A percentile compares a stretch with the other conserved stretches of the same genome.
Conservation (phyloP, 2,113 vertebrate species). For the Limnothrissa miodon region DNA sequence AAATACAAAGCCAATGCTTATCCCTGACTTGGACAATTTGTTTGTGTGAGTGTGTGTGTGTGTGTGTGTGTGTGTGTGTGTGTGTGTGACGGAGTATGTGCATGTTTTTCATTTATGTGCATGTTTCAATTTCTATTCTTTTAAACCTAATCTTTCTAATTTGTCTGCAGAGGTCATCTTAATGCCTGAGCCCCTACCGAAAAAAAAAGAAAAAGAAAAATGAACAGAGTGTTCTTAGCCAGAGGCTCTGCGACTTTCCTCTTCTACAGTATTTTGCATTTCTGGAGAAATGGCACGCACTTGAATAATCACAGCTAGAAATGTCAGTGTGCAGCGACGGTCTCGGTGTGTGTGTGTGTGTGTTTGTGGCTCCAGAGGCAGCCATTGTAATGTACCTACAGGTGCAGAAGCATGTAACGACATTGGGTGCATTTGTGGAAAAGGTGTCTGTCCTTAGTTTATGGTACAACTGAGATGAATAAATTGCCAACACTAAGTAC, state of each 20-base stretch:
- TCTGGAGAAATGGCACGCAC: background rate
- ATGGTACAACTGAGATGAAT: constrained; percentile 14
- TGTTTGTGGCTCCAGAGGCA: background rate
- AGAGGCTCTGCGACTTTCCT: background rate
- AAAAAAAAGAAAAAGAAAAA: constrained; percentile 6
- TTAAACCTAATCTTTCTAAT: constrained; percentile 38
- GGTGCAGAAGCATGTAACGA: constrained; percentile 6
- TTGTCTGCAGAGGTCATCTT: constrained; percentile 41
- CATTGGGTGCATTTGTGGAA: constrained; percentile 13
- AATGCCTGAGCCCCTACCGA: constrained; percentile 23
- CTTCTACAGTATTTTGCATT: constrained; percentile 1
- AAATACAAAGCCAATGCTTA: constrained; percentile 43
- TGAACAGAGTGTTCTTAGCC: background rate
- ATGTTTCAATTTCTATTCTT: constrained; percentile 6
- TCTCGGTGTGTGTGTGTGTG: background rate
- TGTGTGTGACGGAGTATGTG: background rate
- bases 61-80: constrained; percentile 50
- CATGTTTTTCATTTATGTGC: background rate
- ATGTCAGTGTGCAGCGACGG: constrained; percentile 14
- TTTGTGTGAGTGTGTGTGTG: constrained; percentile 30
- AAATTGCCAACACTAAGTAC: background rate
- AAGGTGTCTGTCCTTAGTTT: constrained; percentile 7
- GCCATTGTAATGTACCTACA: background rate
- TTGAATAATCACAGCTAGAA: constrained; percentile 13
- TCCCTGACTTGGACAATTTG: constrained; percentile 49